phyloP scores from a whole-genome alignment of 2,113 vertebrate species.

The Hystrix brachyura region DNA sequence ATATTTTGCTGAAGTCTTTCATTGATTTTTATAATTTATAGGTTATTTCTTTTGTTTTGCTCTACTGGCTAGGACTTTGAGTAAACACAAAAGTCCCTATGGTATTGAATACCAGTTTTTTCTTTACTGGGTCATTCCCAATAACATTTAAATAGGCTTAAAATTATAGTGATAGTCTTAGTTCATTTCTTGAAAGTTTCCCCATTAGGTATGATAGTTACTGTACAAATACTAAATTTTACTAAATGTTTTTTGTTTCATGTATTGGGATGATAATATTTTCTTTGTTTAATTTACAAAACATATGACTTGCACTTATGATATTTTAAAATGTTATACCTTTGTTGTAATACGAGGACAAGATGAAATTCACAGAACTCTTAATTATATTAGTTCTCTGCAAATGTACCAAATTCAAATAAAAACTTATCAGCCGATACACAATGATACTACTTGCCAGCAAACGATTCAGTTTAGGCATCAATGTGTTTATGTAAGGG shows the following conservation, averaged over 20 bases:
- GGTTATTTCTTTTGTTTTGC: background rate
- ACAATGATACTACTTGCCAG: background rate
- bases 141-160: background rate
- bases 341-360: background rate
- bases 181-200: background rate
- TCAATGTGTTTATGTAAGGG: background rate
- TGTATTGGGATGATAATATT: background rate
- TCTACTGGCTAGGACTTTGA: background rate
- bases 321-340: background rate
- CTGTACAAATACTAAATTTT: slow-evolving; percentile 28
- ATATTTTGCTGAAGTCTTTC: background rate
- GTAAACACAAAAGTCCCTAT: background rate
- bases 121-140: background rate
- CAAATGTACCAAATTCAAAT: background rate
- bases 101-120: background rate
- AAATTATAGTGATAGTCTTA: background rate
- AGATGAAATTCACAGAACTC: background rate
- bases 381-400: background rate
- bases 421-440: background rate
- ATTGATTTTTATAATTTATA: background rate
- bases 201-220: background rate
- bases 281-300: background rate
- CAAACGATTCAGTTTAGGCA: background rate
- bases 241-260: background rate
- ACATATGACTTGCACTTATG: background rate